A percentile compares a stretch with the other conserved stretches of the same genome.
phyloP scores from a whole-genome alignment of 1,140 invertebrate genomes.

The Acromyrmex heyeri region DNA sequence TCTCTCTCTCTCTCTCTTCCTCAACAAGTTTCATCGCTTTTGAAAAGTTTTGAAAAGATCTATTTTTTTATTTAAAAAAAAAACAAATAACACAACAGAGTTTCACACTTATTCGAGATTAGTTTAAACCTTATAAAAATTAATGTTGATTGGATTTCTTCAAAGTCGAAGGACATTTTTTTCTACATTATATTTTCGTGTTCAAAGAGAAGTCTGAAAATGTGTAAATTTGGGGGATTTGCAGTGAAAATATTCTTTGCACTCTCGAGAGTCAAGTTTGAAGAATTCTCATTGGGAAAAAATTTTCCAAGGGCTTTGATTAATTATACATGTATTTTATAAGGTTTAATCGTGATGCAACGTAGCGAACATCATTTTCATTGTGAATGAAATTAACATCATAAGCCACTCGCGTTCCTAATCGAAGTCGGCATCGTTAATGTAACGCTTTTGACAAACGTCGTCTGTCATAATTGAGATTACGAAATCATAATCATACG shows the following conservation, averaged over 20 bases:
- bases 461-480: slow-evolving; percentile 29
- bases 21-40: too few species aligned
- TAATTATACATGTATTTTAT: slow-evolving; percentile 18
- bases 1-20: too few species aligned
- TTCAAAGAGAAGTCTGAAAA: neutral
- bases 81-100: neutral
- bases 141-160: neutral
- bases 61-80: too few species aligned
- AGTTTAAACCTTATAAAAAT: neutral
- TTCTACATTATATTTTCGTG: neutral
- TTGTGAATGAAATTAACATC: slow-evolving; percentile 44
- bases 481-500: slow-evolving; percentile 19
- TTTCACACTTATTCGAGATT: neutral
- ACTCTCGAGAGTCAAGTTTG: neutral
- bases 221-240: neutral
- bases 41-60: too few species aligned
- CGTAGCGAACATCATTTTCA: neutral
- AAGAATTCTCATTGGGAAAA: neutral
- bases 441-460: neutral
- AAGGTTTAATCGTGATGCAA: neutral
- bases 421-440: slow-evolving; percentile 35
- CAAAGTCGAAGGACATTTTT: slow-evolving; percentile 2
- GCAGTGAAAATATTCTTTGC: neutral
- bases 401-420: slow-evolving; percentile 16
- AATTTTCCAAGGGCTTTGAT: neutral